Percentiles rank a stretch among this genome's conserved stretches.
Conservation (phyloP, 2,113 vertebrate genomes). For the Cygnus buccinator region DNA sequence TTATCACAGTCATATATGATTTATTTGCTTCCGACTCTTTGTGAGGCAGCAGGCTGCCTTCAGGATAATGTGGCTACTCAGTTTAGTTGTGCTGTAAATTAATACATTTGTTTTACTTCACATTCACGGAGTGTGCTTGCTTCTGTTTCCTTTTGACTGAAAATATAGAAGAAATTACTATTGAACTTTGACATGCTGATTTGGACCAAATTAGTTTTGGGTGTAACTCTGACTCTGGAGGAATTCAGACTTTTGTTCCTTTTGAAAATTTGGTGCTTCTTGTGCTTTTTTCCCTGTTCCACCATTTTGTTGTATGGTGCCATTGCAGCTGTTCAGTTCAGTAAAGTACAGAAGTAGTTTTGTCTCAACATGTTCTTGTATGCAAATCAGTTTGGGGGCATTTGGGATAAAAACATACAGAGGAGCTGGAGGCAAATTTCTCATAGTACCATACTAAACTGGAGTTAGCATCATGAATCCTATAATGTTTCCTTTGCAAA, state of each 20-base stretch:
- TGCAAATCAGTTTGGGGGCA: background rate
- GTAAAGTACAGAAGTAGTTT: background rate
- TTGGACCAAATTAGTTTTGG: background rate
- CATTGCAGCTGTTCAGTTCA: background rate
- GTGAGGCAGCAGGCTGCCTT: conserved; percentile 19
- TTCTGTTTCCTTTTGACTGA: background rate
- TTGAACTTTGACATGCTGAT: background rate
- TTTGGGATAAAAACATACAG: background rate
- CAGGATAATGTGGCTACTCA: conserved; percentile 25
- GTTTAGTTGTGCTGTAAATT: conserved; percentile 9
- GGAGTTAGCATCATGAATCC: background rate
- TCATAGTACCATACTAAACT: background rate
- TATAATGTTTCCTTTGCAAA: background rate
- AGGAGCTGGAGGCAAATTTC: background rate
- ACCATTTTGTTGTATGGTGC: background rate
- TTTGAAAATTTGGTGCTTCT: background rate
- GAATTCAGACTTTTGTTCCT: background rate
- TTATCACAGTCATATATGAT: conserved; percentile 59
- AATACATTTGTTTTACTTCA: conserved; percentile 38
- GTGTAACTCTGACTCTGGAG: background rate
- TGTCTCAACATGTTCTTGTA: background rate
- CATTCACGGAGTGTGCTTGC: background rate
- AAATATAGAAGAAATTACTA: background rate
- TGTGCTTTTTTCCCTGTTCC: background rate
- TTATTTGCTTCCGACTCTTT: conserved; percentile 65